A percentile compares a stretch with the other conserved stretches of the same genome.
phyloP scores from a whole-genome alignment of 2,888 invertebrate species.

The Mycogona germanica region DNA sequence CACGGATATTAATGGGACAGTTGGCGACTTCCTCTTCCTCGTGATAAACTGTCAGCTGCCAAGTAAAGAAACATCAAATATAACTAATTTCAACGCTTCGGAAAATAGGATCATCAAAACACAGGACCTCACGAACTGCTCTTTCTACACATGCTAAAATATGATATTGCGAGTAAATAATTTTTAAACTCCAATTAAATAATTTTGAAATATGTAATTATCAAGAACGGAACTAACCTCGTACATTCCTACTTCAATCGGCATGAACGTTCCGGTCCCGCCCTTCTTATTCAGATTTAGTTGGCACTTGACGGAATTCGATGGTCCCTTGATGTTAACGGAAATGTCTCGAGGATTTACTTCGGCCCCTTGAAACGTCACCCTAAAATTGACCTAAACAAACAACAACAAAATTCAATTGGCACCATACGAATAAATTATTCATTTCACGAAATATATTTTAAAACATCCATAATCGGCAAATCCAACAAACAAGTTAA shows the following conservation, averaged over 20 bases:
- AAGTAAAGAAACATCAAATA: slow-evolving; percentile 19
- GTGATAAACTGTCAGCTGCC: slow-evolving; percentile 45
- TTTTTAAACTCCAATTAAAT: neutral
- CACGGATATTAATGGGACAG: slow-evolving; percentile 62
- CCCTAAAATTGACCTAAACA: slow-evolving; percentile 31
- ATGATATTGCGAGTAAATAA: neutral
- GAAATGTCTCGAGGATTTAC: slow-evolving; percentile 57
- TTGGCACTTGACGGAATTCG: slow-evolving; percentile 48
- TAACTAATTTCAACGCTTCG: neutral
- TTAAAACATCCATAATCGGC: neutral
- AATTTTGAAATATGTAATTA: neutral
- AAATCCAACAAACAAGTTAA: neutral
- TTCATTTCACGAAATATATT: no score
- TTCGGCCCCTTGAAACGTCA: slow-evolving; percentile 44
- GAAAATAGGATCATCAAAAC: neutral
- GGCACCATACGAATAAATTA: slow-evolving; percentile 1
- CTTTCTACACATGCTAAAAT: neutral
- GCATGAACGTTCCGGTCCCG: slow-evolving; percentile 72
- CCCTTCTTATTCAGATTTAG: slow-evolving; percentile 49
- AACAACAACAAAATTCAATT: no score
- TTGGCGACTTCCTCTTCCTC: slow-evolving; percentile 46
- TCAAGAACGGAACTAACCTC: slow-evolving; percentile 41
- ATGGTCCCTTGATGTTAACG: slow-evolving; percentile 64
- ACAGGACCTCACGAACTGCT: neutral
- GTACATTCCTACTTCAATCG: slow-evolving; percentile 87